phyloP scores from a whole-genome alignment of 1,140 invertebrate genomes.

The Chironomus tepperi region DNA sequence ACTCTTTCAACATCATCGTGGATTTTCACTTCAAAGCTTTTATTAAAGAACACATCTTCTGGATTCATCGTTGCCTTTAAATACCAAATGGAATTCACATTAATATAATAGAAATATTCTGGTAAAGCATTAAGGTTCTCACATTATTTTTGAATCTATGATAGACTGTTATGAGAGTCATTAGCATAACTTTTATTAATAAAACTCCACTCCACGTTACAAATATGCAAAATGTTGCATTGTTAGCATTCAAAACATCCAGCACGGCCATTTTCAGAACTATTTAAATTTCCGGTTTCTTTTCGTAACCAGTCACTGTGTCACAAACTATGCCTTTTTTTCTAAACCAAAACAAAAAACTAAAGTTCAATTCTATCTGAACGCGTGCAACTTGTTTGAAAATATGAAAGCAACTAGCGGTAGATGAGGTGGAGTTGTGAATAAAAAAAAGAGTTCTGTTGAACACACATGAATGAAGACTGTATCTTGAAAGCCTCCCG shows the following conservation, averaged over 20 bases:
- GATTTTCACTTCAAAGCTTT: neutral
- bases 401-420: slow-evolving; percentile 13
- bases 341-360: neutral
- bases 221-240: neutral
- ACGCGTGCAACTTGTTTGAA: neutral
- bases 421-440: neutral
- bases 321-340: neutral
- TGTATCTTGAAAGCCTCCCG: no score
- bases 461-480: neutral
- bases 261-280: neutral
- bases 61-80: neutral
- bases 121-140: neutral
- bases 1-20: neutral
- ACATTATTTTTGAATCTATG: slow-evolving; percentile 5
- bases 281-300: neutral
- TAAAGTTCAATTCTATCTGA: neutral
- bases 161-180: neutral
- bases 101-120: neutral
- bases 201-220: neutral
- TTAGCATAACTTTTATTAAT: neutral
- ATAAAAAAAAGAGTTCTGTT: neutral
- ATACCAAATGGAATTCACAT: no score
- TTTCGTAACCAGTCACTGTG: neutral
- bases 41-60: neutral
- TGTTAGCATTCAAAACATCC: neutral